These are phyloP conservation scores for Teinopalpus imperialis DNA, from an alignment of 2,888 invertebrate genomes.

Conservation along the genomic window DNA sequence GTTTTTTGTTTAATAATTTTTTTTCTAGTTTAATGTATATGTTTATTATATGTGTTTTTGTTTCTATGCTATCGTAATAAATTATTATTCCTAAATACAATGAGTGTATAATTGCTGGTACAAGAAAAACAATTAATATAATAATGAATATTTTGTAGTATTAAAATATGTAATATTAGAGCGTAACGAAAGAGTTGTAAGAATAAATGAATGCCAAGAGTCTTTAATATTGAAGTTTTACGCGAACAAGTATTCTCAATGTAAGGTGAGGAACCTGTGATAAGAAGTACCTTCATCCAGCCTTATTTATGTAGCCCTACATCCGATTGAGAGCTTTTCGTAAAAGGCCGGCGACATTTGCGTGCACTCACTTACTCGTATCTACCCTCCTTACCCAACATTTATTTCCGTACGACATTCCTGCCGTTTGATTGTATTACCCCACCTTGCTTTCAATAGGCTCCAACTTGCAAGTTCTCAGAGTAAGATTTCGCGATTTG, in stretches of 20 bases:
- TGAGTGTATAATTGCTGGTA: too few species aligned
- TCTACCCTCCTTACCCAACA: constrained; percentile 73
- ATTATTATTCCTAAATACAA: too few species aligned
- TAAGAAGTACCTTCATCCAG: constrained; percentile 67
- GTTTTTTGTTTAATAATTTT: too few species aligned
- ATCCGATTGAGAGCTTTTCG: constrained; percentile 73
- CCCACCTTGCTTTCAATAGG: constrained; percentile 31
- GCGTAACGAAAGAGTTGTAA: too few species aligned
- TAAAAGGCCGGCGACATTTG: constrained; percentile 61
- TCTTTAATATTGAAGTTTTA: not conserved
- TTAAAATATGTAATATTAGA: too few species aligned
- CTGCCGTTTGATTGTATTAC: constrained; percentile 53
- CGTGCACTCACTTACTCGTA: constrained; percentile 53
- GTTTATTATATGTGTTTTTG: too few species aligned
- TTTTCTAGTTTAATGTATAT: too few species aligned
- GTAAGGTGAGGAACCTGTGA: constrained; percentile 54
- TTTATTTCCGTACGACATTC: constrained; percentile 73
- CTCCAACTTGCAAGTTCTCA: constrained; percentile 28
- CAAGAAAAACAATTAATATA: too few species aligned
- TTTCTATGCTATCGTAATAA: too few species aligned
- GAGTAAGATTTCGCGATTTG: constrained; percentile 31
- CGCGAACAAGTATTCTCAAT: constrained; percentile 33
- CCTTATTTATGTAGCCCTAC: constrained; percentile 76
- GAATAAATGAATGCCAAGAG: not conserved
- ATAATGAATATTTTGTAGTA: too few species aligned